phyloP scores from a whole-genome alignment of 2,113 vertebrate genomes.

The Raja brachyura region DNA sequence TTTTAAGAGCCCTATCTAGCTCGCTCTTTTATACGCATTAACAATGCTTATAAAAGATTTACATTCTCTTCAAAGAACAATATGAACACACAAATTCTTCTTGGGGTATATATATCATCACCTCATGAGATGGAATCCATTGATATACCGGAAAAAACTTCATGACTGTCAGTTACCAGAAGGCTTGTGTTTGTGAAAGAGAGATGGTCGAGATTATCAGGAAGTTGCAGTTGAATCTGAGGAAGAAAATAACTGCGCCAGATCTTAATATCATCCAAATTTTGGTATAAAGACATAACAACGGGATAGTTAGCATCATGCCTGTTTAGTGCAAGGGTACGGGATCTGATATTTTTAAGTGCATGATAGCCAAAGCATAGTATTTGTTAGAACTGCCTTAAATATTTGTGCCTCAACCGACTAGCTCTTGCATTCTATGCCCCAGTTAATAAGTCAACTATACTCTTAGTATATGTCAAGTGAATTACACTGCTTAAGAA shows the following conservation, averaged over 20 bases:
- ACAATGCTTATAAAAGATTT: too few species aligned
- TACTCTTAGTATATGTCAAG: too few species aligned
- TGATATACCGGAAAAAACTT: not conserved
- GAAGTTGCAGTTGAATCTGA: not conserved
- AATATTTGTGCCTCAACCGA: too few species aligned
- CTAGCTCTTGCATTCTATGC: too few species aligned
- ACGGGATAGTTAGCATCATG: not conserved
- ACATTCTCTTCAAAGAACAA: not conserved
- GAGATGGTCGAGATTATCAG: not conserved
- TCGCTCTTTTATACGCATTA: too few species aligned
- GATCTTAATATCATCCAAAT: not conserved
- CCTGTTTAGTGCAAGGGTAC: too few species aligned
- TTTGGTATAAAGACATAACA: not conserved
- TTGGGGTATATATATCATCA: not conserved
- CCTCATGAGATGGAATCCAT: not conserved
- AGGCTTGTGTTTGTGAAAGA: not conserved
- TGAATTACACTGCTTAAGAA: too few species aligned
- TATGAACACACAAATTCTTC: not conserved
- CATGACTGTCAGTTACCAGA: not conserved
- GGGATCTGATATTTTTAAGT: too few species aligned
- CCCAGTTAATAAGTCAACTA: too few species aligned
- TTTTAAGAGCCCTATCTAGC: too few species aligned
- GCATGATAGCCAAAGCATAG: too few species aligned
- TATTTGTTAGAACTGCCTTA: too few species aligned
- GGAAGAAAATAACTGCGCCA: not conserved